Evolutionary conservation across 2,888 invertebrate species (phyloP).

Genomic region (Synanthedon formicaeformis): DNA sequence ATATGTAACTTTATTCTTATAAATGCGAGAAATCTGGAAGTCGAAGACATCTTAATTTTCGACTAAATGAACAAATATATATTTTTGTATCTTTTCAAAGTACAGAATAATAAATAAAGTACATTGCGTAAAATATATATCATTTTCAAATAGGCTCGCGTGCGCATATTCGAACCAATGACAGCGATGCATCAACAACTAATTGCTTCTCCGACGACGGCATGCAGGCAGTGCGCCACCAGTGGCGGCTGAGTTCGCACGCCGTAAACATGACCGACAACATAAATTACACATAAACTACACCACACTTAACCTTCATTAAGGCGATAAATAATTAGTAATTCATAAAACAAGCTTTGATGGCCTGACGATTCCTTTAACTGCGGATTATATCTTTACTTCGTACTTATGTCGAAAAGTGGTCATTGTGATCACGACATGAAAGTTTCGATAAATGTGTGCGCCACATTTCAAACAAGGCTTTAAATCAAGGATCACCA

Average conservation of each 20-base stretch:
- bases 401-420: conserved; percentile 5
- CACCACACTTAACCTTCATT: conserved; percentile 13
- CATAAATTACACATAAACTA: conserved; percentile 28
- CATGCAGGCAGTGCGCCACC: conserved; percentile 22
- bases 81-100: too few relatives aligned
- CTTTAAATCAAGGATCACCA: neutral
- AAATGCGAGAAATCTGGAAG: too few relatives aligned
- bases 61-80: too few relatives aligned
- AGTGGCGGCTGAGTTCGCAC: conserved; percentile 31
- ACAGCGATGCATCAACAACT: conserved; percentile 23
- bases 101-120: too few relatives aligned
- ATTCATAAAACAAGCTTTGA: conserved; percentile 23
- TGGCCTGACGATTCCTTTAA: conserved; percentile 16
- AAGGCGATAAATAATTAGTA: conserved; percentile 6
- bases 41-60: too few relatives aligned
- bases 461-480: neutral
- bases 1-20: too few relatives aligned
- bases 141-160: neutral
- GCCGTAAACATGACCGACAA: conserved; percentile 18
- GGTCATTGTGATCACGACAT: neutral
- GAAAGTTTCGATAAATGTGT: neutral
- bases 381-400: conserved; percentile 22
- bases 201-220: conserved; percentile 23
- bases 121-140: neutral
- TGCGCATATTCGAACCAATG: conserved; percentile 3